These are phyloP conservation scores for Mystacides longicornis DNA, from an alignment of 2,888 invertebrate genomes.

Conservation along the genomic window DNA sequence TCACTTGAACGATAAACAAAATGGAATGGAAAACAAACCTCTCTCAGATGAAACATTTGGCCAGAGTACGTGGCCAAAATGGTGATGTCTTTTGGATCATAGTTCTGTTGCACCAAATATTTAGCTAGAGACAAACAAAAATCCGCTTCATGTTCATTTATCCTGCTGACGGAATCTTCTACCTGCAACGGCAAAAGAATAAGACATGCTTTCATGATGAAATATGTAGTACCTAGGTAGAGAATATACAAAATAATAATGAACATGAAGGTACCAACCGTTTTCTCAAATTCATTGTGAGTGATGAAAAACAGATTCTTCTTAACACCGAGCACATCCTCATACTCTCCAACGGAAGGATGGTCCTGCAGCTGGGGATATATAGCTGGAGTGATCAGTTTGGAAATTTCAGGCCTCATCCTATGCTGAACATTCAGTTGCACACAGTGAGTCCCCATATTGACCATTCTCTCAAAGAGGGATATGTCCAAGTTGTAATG, in stretches of 20 bases:
- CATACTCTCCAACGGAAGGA: not conserved
- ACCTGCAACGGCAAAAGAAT: conserved; percentile 31
- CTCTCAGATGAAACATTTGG: conserved; percentile 54
- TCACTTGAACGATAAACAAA: no score
- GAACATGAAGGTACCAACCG: conserved; percentile 32
- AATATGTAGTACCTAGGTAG: not conserved
- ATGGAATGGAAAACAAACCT: no score
- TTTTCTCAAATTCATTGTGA: not conserved
- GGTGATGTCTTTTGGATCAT: conserved; percentile 56
- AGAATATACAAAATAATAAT: not conserved
- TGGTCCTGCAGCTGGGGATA: conserved; percentile 51
- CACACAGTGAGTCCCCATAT: conserved; percentile 54
- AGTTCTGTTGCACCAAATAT: conserved; percentile 55
- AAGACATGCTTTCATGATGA: not conserved
- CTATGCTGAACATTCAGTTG: conserved; percentile 63
- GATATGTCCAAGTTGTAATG: conserved; percentile 67
- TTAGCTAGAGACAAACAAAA: conserved; percentile 54
- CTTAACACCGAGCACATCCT: not conserved
- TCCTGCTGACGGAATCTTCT: conserved; percentile 52
- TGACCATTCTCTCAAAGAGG: conserved; percentile 74
- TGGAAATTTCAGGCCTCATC: conserved; percentile 55
- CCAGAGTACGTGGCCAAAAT: conserved; percentile 67
- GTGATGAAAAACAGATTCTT: conserved; percentile 1
- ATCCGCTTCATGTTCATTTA: conserved; percentile 56
- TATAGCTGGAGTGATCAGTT: conserved; percentile 56